Conservation (phyloP, 2,797 vertebrate species). For the Lutjanus campechanus region DNA sequence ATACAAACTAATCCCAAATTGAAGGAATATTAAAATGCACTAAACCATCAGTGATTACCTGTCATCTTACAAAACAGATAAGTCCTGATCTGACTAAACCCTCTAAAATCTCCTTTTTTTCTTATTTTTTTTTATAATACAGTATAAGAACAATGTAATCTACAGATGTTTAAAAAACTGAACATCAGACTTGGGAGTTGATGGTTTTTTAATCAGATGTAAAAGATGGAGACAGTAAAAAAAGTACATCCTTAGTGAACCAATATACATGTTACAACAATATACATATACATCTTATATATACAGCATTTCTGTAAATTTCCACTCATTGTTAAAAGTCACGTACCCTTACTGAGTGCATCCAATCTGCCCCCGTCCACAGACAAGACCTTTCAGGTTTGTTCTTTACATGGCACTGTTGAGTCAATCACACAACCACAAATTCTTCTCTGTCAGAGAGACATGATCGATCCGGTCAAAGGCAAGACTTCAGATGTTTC, state of each 20-base stretch:
- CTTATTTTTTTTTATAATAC: not conserved
- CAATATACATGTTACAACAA: conserved; percentile 80
- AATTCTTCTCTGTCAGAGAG: conserved; percentile 39
- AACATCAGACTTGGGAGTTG: conserved; percentile 46
- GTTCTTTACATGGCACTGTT: conserved; percentile 67
- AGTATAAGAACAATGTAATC: not conserved
- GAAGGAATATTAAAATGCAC: not conserved
- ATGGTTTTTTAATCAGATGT: conserved; percentile 81
- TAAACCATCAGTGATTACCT: not conserved
- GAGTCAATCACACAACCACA: conserved; percentile 39
- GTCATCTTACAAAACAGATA: not conserved
- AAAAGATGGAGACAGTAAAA: conserved; percentile 83
- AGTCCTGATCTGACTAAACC: not conserved
- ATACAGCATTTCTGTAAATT: conserved; percentile 67
- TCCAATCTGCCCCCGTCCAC: not conserved
- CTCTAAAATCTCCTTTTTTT: not conserved
- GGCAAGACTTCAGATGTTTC: conserved; percentile 31
- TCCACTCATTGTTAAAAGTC: conserved; percentile 39
- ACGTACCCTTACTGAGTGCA: conserved; percentile 49
- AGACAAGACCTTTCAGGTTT: conserved; percentile 32
- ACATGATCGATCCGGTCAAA: conserved; percentile 45
- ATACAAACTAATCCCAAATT: not conserved
- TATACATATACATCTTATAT: conserved; percentile 74
- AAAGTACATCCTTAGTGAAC: conserved; percentile 72
- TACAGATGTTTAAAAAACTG: not conserved